Base-by-base conservation (phyloP, 2,113 vertebrate genomes). In the Channa maculata region DNA sequence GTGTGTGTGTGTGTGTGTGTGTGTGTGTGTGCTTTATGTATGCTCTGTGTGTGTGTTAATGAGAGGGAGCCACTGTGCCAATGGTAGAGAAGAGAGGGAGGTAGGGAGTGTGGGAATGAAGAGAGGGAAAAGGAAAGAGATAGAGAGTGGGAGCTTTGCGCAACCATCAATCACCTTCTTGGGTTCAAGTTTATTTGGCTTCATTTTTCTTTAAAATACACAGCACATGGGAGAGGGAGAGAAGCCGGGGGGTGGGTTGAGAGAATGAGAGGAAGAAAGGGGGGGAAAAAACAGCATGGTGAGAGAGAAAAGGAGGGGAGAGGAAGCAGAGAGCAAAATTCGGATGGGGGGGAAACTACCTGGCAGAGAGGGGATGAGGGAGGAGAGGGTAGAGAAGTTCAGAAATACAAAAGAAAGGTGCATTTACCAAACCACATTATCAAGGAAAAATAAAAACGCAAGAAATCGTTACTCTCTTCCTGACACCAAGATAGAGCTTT, bases 91-190 rank as follows among this genome's bases (percentile, higher is more conserved):
- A 41, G 45, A 58, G 58, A 79, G 62, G 69, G 53, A 68, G 44
- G 57, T 2, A 72, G 70, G 77, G 83, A 89, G 75, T 80, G 73
- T 75, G 82, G 85, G 82, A 81, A 89, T 84, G 84, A 83, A 85
- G 81, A 73, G 52, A 6, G 34, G 65, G 53, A 44, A 83, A 58
- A 67, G 75, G 62, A 68, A 84, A 73, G 50, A 75, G 68, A 83
- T 74, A 70, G 74, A 84, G 77, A 75, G 77, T 60, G 64, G 50
- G 50, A 65, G 79, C 77, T 88, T 78, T 82, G 79, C 75, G 68
- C 83, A 89, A 81, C 84, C 78, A 93, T 93, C 92, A 90, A 92
- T 92, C 90, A 91, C 77, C 80, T 86, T 81, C 88, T 73, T 51
- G 57, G 78, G 86, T 89, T 89, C 66, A 86, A 83, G 79, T 92